Conservation (phyloP, 2,888 invertebrate species). For the Elmis aenea region DNA sequence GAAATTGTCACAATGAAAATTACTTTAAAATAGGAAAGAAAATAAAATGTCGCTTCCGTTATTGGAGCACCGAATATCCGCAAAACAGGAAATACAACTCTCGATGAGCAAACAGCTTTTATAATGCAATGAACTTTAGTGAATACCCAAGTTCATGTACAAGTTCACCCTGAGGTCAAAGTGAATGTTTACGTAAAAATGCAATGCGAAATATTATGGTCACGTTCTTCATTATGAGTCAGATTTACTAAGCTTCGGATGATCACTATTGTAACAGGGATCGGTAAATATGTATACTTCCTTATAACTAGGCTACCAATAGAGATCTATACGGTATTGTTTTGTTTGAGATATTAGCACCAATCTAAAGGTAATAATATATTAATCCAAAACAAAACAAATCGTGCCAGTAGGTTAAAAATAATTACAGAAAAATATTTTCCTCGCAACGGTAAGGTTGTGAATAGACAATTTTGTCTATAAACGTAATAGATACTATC, state of each 20-base stretch:
- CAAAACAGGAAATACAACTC: conserved; percentile 4
- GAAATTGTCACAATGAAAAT: no score
- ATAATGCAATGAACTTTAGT: conserved; percentile 9
- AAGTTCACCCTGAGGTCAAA: conserved; percentile 10
- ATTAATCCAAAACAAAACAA: background rate
- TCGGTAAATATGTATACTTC: no score
- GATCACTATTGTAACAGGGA: no score
- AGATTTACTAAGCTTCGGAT: no score
- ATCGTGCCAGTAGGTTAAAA: background rate
- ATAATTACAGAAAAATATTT: background rate
- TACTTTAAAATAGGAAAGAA: background rate
- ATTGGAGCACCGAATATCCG: background rate
- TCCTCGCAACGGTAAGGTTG: background rate
- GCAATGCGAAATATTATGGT: conserved; percentile 4
- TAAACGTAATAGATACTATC: no score
- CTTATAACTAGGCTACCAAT: no score
- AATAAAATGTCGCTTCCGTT: background rate
- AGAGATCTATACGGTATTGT: no score
- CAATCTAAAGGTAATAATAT: no score
- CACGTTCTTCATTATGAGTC: conserved; percentile 1
- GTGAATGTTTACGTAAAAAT: conserved; percentile 9
- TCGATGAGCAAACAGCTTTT: conserved; percentile 1
- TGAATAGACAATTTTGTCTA: no score
- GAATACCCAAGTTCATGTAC: conserved; percentile 7
- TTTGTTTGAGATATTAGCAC: no score